Evolutionary conservation across 2,113 vertebrate species (phyloP).

Genomic region (Platichthys stellatus): DNA sequence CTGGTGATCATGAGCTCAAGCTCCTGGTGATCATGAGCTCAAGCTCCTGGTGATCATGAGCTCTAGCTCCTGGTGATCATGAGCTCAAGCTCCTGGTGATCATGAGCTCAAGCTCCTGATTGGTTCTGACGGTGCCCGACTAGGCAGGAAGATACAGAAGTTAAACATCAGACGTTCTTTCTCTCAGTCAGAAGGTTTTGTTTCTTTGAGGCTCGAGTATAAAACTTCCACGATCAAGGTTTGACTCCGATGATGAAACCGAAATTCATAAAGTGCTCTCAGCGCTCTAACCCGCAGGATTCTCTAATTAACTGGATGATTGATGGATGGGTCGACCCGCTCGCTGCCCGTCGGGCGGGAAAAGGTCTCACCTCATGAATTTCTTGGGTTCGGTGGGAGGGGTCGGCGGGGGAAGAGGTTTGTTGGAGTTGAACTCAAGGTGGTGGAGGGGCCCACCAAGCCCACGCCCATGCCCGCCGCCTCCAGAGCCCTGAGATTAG

Average conservation of each 20-base stretch:
- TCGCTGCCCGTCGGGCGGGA: slow-evolving; percentile 59
- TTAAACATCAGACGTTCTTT: background rate
- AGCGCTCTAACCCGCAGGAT: background rate
- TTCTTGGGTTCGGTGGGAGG: slow-evolving; percentile 98
- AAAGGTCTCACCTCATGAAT: slow-evolving; percentile 96
- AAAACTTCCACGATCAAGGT: slow-evolving; percentile 11
- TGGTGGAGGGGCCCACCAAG: slow-evolving; percentile 88
- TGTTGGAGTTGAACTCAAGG: slow-evolving; percentile 97
- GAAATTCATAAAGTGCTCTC: slow-evolving; percentile 13
- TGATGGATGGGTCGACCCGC: slow-evolving; percentile 43
- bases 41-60: too few species aligned
- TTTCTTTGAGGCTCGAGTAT: background rate
- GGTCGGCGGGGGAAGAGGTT: slow-evolving; percentile 95
- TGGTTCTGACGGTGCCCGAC: background rate
- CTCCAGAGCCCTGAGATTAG: slow-evolving; percentile 96
- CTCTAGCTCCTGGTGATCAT: too few species aligned
- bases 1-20: too few species aligned
- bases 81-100: too few species aligned
- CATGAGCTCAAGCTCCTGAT: too few species aligned
- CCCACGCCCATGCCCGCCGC: slow-evolving; percentile 87
- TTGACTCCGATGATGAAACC: background rate
- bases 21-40: too few species aligned
- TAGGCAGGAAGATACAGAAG: background rate
- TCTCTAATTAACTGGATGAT: slow-evolving; percentile 48
- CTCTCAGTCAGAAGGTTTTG: background rate